Evolutionary conservation across 1,140 invertebrate species (phyloP).

Genomic region (Dolichoris vasculosae): DNA sequence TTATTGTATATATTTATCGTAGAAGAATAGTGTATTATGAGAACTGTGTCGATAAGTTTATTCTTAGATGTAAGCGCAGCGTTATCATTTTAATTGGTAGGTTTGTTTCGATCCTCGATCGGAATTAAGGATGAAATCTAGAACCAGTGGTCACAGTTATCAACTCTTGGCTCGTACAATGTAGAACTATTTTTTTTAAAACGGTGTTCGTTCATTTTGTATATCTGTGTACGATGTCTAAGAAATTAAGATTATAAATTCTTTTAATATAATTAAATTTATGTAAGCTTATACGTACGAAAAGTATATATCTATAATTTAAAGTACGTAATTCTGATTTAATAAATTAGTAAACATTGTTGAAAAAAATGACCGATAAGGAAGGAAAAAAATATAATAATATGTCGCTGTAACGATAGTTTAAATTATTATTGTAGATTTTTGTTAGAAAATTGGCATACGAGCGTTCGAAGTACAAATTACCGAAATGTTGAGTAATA

Average conservation of each 20-base stretch:
- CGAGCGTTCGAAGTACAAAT: too few relatives aligned
- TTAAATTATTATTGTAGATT: too few relatives aligned
- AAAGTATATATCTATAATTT: not conserved
- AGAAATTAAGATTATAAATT: not conserved
- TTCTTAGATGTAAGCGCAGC: not conserved
- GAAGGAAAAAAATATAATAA: not conserved
- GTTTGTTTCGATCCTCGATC: not conserved
- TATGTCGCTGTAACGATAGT: too few relatives aligned
- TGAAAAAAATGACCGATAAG: not conserved
- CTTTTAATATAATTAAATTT: not conserved
- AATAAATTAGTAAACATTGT: not conserved
- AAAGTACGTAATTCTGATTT: not conserved
- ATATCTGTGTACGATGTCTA: not conserved
- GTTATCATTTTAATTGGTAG: not conserved
- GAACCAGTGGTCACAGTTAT: constrained; percentile 11
- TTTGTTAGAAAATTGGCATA: too few relatives aligned
- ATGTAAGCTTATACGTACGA: not conserved
- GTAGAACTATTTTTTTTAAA: too few relatives aligned
- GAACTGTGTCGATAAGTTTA: not conserved
- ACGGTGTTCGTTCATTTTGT: not conserved
- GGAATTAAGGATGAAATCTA: not conserved
- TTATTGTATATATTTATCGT: not conserved
- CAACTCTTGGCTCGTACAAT: not conserved
- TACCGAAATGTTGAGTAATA: too few relatives aligned
- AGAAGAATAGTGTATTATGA: not conserved